Percentiles rank a stretch among this genome's conserved stretches.
phyloP scores from a whole-genome alignment of 2,113 vertebrate genomes.

The Actenoides hombroni region DNA sequence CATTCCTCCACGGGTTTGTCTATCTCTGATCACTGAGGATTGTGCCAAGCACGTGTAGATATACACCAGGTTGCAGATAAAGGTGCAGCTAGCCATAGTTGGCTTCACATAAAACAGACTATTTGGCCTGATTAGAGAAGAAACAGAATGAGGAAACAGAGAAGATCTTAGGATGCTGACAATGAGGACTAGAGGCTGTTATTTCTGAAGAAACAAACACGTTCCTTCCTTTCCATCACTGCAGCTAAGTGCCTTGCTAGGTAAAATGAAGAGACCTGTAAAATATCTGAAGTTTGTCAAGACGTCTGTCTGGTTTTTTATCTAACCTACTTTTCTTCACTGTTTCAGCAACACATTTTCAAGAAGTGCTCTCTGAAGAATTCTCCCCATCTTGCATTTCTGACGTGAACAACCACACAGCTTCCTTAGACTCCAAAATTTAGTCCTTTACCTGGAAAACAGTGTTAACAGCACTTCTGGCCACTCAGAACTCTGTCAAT shows the following conservation, averaged over 20 bases:
- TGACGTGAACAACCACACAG: not conserved
- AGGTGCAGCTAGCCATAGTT: not conserved
- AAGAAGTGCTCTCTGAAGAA: not conserved
- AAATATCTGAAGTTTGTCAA: not conserved
- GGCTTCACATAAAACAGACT: not conserved
- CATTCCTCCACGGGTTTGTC: not conserved
- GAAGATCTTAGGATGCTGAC: not conserved
- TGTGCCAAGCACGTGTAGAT: not conserved
- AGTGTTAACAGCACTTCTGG: not conserved
- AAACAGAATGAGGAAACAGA: not conserved
- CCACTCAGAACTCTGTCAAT: not conserved
- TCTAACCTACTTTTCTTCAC: not conserved
- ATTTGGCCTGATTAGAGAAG: not conserved
- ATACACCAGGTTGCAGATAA: not conserved
- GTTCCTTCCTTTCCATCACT: not conserved
- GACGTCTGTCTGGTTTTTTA: not conserved
- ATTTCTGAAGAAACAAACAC: not conserved
- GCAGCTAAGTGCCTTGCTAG: not conserved
- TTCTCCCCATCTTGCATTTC: not conserved
- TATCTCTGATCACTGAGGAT: not conserved
- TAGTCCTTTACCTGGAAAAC: not conserved
- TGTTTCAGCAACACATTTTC: not conserved
- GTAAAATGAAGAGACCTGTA: not conserved
- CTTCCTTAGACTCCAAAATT: not conserved
- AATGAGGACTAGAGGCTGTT: not conserved